Evolutionary conservation across 2,888 invertebrate genomes (phyloP).

Genomic region (Metalampra italica): DNA sequence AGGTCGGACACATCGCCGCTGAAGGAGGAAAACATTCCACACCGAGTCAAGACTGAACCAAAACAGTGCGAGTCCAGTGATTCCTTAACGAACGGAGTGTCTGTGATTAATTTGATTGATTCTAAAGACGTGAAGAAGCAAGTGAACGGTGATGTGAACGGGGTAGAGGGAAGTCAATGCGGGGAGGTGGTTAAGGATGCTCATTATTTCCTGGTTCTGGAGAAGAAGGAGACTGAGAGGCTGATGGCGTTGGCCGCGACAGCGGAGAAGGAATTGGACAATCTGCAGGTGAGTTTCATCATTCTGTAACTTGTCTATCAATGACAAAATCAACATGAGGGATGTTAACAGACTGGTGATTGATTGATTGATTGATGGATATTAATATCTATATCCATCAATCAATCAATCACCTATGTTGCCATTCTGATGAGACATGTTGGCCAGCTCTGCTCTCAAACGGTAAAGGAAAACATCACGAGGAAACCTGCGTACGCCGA

Average conservation of each 20-base stretch:
- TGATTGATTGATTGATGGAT: too few relatives aligned
- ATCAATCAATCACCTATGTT: too few relatives aligned
- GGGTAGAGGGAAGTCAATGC: conserved; percentile 26
- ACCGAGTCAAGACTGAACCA: conserved; percentile 14
- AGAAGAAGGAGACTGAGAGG: conserved; percentile 85
- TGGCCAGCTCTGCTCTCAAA: too few relatives aligned
- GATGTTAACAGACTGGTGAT: too few relatives aligned
- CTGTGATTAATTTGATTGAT: conserved; percentile 63
- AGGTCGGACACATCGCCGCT: conserved; percentile 55
- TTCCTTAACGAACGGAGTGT: conserved; percentile 45
- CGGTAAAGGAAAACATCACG: too few relatives aligned
- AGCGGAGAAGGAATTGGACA: conserved; percentile 83
- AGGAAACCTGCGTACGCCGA: too few relatives aligned
- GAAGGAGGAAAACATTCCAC: conserved; percentile 56
- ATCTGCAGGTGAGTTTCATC: conserved; percentile 54
- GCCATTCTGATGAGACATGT: too few relatives aligned
- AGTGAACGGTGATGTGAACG: conserved; percentile 25
- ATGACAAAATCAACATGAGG: too few relatives aligned
- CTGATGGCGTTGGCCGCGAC: conserved; percentile 82
- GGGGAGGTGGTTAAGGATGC: conserved; percentile 81
- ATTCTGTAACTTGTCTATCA: not conserved
- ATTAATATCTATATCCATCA: too few relatives aligned
- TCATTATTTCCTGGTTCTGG: conserved; percentile 86
- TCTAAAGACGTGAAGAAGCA: conserved; percentile 11
- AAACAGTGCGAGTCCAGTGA: conserved; percentile 7